A percentile compares a stretch with the other conserved stretches of the same genome.
Conservation (phyloP, 2,113 vertebrate species). For the Syngnathus typhle region DNA sequence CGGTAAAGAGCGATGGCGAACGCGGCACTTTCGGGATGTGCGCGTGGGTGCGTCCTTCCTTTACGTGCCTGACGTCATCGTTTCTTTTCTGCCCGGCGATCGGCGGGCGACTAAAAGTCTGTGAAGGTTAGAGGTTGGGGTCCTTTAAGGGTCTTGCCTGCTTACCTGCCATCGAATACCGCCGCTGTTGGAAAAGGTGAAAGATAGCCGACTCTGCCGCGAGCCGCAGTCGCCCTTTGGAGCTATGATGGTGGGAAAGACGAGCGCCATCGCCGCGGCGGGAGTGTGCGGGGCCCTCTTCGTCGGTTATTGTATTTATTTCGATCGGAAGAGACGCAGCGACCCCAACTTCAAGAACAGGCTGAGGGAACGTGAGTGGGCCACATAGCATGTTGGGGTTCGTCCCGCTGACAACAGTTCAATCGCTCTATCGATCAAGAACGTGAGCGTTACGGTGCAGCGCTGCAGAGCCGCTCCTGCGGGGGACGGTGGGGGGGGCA, state of each 20-base stretch:
- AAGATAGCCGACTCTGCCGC: background rate
- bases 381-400: background rate
- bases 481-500: too few relatives aligned
- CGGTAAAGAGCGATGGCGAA: too few relatives aligned
- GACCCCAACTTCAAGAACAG: slow-evolving; percentile 92
- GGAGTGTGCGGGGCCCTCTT: slow-evolving; percentile 88
- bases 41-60: too few relatives aligned
- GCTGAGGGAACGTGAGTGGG: slow-evolving; percentile 86
- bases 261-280: slow-evolving; percentile 84
- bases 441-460: too few relatives aligned
- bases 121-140: slow-evolving; percentile 28
- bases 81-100: slow-evolving; percentile 39
- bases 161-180: too few relatives aligned
- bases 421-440: too few relatives aligned
- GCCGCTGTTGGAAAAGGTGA: background rate
- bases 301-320: slow-evolving; percentile 91
- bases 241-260: slow-evolving; percentile 78
- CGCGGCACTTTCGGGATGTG: too few relatives aligned
- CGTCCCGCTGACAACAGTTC: too few relatives aligned
- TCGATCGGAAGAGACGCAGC: slow-evolving; percentile 86
- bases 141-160: slow-evolving; percentile 29
- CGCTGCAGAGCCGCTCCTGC: too few relatives aligned
- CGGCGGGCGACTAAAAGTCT: background rate
- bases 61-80: too few relatives aligned
- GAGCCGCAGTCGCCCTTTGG: background rate